These are phyloP conservation scores for Parnassius glacialis DNA, from an alignment of 2,888 invertebrate genomes.

Conservation along the genomic window DNA sequence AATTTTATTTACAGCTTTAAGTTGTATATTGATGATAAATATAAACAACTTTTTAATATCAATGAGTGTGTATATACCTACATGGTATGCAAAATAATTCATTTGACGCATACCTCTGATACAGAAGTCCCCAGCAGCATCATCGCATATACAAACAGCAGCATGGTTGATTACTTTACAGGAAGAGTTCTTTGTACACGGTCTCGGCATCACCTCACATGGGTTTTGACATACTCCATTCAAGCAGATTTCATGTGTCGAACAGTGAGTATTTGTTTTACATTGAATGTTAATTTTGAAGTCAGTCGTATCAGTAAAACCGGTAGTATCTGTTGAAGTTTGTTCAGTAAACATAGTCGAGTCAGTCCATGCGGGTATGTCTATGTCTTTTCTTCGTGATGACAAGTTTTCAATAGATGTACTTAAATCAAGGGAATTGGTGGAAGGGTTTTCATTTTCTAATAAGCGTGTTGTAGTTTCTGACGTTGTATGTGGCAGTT, in stretches of 20 bases:
- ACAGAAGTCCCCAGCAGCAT: conserved; percentile 81
- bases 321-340: conserved; percentile 60
- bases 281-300: conserved; percentile 68
- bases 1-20: conserved; percentile 6
- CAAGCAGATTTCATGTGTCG: conserved; percentile 82
- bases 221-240: conserved; percentile 83
- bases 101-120: conserved; percentile 81
- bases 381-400: conserved; percentile 67
- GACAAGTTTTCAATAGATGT: conserved; percentile 67
- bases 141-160: conserved; percentile 83
- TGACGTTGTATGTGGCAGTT: conserved; percentile 2
- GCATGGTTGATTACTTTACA: conserved; percentile 83
- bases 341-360: conserved; percentile 58
- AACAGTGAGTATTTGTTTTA: conserved; percentile 83
- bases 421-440: conserved; percentile 35
- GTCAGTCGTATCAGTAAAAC: conserved; percentile 42
- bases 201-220: conserved; percentile 71
- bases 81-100: conserved; percentile 37
- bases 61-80: conserved; percentile 21
- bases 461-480: conserved; percentile 19
- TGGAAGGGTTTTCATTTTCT: conserved; percentile 29
- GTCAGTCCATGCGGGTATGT: conserved; percentile 74
- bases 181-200: conserved; percentile 82
- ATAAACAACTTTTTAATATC: conserved; percentile 30
- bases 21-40: conserved; percentile 10